Evolutionary conservation across 2,797 vertebrate genomes (phyloP), one percentile per base, ranked within the genome.

Genomic region (Paratrypauchen microcephalus): DNA sequence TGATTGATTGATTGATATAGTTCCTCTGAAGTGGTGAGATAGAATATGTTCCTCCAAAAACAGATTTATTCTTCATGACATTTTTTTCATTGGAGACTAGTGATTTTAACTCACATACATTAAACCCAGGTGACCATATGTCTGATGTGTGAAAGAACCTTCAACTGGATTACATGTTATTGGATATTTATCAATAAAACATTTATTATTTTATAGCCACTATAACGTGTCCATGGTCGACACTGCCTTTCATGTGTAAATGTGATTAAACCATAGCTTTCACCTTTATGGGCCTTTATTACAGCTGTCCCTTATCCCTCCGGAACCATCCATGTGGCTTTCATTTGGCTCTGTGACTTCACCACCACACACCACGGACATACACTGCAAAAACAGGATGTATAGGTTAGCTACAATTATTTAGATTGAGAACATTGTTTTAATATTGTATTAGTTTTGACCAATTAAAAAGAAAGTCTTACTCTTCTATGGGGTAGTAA

Each of bases 271-370:
- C 48, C 11, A 11, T 56, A 55, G 1, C 7, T 24, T 16, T 65
- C 47, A 30, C 8, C 39, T 58, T 61, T 3, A 15, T 5, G 19
- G 45, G 13, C 16, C 55, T 23, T 70, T 59, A 62, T 58, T 70
- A 71, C 36, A 68, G 36, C 69, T 68, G 21, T 23, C 19, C 45
- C 61, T 69, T 41, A 24, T 71, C 55, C 59, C 68, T 50, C 41
- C 52, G 19, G 18, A 63, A 73, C 47, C 30, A 73, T 75, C 76
- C 87, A 89, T 89, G 84, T 89, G 88, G 82, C 73, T 89, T 86
- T 86, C 73, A 89, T 90, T 89, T 87, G 65, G 21, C 71, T 56
- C 26, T 0, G 69, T 91, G 86, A 88, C 79, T 83, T 86, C 80
- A 88, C 68, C 21, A n/a, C 36, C 70, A 28, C 66, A 71, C 77